Conservation (phyloP, 2,113 vertebrate species). For the Serinus canaria region DNA sequence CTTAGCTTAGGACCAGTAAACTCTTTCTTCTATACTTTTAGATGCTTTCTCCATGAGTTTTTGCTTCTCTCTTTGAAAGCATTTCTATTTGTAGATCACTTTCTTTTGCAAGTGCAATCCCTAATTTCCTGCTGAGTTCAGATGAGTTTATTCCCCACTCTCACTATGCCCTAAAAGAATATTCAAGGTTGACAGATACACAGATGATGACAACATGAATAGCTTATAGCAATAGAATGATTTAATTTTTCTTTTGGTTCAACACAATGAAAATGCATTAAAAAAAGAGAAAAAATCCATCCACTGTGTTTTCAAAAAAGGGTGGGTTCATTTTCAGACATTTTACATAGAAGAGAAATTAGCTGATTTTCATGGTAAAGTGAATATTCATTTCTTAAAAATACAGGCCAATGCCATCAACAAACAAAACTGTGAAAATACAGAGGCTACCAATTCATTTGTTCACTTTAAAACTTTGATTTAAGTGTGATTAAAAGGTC, state of each 20-base stretch:
- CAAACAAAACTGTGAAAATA: not conserved
- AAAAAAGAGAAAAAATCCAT: not conserved
- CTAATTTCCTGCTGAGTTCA: not conserved
- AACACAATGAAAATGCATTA: not conserved
- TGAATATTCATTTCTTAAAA: not conserved
- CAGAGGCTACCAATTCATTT: not conserved
- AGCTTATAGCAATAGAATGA: not conserved
- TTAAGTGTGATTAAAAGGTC: not conserved
- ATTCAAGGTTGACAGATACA: not conserved
- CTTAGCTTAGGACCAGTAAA: not conserved
- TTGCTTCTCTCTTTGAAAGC: not conserved
- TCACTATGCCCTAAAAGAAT: not conserved
- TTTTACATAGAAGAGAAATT: not conserved
- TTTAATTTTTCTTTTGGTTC: not conserved
- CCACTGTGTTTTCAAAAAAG: not conserved
- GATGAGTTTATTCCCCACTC: not conserved
- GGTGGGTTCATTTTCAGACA: not conserved
- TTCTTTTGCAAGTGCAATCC: not conserved
- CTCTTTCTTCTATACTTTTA: not conserved
- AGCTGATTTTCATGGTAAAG: not conserved
- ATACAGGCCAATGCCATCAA: not conserved
- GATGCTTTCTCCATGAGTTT: not conserved
- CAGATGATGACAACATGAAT: not conserved
- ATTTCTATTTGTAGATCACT: not conserved
- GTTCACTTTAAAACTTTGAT: not conserved